Conservation (phyloP, 2,888 invertebrate genomes). For the Macrophya alboannulata region DNA sequence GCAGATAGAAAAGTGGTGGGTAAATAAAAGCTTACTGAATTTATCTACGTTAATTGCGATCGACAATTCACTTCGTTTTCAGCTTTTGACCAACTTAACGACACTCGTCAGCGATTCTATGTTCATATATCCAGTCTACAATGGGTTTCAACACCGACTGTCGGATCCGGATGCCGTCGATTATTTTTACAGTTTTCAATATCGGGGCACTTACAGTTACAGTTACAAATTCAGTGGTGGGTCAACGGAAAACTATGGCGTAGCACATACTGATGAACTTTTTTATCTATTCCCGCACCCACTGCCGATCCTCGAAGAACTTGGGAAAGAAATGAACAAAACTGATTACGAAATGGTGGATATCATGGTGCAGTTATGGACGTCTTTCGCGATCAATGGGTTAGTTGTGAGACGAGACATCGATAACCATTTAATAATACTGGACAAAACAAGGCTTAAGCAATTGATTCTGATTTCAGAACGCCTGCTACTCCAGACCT, state of each 20-base stretch:
- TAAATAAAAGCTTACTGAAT: constrained; percentile 4
- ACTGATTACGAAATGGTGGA: constrained; percentile 44
- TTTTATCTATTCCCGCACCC: constrained; percentile 78
- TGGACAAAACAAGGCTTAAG: neutral
- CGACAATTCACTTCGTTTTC: constrained; percentile 45
- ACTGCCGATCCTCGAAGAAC: neutral
- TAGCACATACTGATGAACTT: constrained; percentile 81
- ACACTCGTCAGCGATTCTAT: constrained; percentile 61
- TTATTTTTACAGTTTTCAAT: constrained; percentile 64
- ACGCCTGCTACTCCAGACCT: neutral
- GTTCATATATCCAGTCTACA: constrained; percentile 61
- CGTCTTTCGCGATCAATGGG: constrained; percentile 45
- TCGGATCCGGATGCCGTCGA: constrained; percentile 46
- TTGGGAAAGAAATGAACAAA: neutral
- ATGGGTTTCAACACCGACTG: constrained; percentile 59
- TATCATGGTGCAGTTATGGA: constrained; percentile 45
- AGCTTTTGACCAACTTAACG: constrained; percentile 61
- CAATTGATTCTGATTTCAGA: constrained; percentile 28
- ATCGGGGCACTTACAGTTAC: constrained; percentile 62
- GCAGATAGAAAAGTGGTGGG: constrained; percentile 60
- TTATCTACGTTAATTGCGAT: neutral
- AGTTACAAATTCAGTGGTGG: constrained; percentile 36
- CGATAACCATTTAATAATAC: neutral
- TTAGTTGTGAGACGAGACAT: neutral
- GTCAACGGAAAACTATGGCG: constrained; percentile 66